Evolutionary conservation across 2,888 invertebrate species (phyloP).

Genomic region (Stenchaetothrips biformis): DNA sequence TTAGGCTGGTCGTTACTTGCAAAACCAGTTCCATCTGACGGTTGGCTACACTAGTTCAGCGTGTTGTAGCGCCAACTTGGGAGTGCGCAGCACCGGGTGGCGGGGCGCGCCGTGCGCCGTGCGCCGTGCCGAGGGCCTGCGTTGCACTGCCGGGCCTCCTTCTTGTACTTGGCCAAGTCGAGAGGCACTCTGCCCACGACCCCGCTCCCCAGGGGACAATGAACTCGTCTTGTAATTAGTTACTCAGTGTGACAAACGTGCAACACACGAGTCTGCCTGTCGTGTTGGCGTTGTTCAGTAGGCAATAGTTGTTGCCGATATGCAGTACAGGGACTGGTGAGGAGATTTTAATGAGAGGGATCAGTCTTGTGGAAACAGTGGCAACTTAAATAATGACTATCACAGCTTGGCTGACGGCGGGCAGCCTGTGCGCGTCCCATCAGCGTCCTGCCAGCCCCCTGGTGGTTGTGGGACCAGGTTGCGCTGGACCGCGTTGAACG

Average conservation of each 20-base stretch:
- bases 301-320: too few relatives aligned
- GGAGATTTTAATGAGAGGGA: background rate
- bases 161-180: background rate
- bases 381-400: background rate
- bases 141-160: background rate
- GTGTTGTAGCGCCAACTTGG: background rate
- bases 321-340: too few relatives aligned
- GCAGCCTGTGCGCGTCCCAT: too few relatives aligned
- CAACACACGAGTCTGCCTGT: background rate
- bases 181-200: too few relatives aligned
- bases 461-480: too few relatives aligned
- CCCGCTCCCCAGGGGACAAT: background rate
- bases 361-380: constrained; percentile 9
- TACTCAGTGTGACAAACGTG: background rate
- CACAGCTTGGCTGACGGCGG: background rate
- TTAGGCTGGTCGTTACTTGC: too few relatives aligned
- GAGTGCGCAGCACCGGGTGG: background rate
- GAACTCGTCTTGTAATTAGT: background rate
- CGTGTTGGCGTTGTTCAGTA: too few relatives aligned
- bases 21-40: too few relatives aligned
- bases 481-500: too few relatives aligned
- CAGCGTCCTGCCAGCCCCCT: too few relatives aligned
- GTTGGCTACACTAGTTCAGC: too few relatives aligned
- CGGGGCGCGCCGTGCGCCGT: background rate
- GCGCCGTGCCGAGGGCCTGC: background rate